These are phyloP conservation scores for Julus scanicus DNA, from an alignment of 2,888 invertebrate genomes.

Conservation along the genomic window DNA sequence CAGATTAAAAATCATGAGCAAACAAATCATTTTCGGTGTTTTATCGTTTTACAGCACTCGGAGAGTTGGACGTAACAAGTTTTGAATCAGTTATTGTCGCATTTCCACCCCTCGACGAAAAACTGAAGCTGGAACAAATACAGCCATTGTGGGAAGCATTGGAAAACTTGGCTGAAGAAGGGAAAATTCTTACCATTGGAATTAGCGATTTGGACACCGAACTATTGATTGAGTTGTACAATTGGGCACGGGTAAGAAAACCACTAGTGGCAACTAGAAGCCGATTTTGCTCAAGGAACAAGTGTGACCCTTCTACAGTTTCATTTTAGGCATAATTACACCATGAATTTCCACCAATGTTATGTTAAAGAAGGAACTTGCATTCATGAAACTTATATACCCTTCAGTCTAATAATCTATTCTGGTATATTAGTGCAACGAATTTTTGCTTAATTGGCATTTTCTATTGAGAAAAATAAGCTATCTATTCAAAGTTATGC, in stretches of 20 bases:
- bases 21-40: conserved; percentile 49
- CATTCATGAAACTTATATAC: too few species aligned
- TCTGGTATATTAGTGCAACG: too few species aligned
- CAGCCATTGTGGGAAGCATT: conserved; percentile 81
- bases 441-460: too few species aligned
- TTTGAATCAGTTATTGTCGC: conserved; percentile 87
- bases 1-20: too few species aligned
- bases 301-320: too few species aligned
- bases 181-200: conserved; percentile 80
- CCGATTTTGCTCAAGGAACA: too few species aligned
- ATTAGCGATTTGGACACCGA: conserved; percentile 90
- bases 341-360: too few species aligned
- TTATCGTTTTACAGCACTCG: conserved; percentile 74
- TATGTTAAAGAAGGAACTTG: too few species aligned
- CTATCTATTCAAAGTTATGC: too few species aligned
- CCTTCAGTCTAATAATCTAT: too few species aligned
- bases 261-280: neutral
- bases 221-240: conserved; percentile 79
- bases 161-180: conserved; percentile 76
- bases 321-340: too few species aligned
- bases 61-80: conserved; percentile 76
- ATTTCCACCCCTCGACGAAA: conserved; percentile 67
- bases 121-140: conserved; percentile 72
- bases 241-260: conserved; percentile 74
- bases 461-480: too few species aligned